phyloP scores from a whole-genome alignment of 2,113 vertebrate species.

The Potamarius usumacintae region DNA sequence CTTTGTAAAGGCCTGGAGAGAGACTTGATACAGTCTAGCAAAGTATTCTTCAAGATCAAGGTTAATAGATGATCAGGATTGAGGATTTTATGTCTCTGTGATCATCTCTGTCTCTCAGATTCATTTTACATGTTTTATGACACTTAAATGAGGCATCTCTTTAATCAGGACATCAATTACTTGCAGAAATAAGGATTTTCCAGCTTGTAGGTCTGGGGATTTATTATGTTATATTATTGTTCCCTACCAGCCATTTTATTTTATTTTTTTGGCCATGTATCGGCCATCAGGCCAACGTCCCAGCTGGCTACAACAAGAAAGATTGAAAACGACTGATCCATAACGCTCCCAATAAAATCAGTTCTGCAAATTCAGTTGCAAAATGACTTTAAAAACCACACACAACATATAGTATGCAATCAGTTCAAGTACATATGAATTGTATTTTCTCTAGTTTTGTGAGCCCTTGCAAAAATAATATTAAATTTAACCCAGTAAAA shows the following conservation, averaged over 20 bases:
- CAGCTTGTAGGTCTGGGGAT: neutral
- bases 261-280: neutral
- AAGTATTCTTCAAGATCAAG: conserved; percentile 42
- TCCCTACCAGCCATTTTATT: neutral
- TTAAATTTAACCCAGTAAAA: neutral
- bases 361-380: neutral
- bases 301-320: neutral
- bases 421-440: neutral
- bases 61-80: conserved; percentile 31
- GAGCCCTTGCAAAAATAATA: neutral
- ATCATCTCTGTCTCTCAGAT: neutral
- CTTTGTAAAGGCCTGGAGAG: conserved; percentile 28
- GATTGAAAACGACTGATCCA: neutral
- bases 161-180: neutral
- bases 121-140: conserved; percentile 4
- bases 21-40: conserved; percentile 24
- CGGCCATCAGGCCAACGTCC: neutral
- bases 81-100: conserved; percentile 19
- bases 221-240: neutral
- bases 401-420: neutral
- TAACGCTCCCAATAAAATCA: neutral
- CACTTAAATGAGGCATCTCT: neutral
- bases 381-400: neutral
- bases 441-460: neutral
- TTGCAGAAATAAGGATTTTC: neutral